Base-by-base conservation (phyloP, 2,888 invertebrate genomes). In the Lathronympha strigana region DNA sequence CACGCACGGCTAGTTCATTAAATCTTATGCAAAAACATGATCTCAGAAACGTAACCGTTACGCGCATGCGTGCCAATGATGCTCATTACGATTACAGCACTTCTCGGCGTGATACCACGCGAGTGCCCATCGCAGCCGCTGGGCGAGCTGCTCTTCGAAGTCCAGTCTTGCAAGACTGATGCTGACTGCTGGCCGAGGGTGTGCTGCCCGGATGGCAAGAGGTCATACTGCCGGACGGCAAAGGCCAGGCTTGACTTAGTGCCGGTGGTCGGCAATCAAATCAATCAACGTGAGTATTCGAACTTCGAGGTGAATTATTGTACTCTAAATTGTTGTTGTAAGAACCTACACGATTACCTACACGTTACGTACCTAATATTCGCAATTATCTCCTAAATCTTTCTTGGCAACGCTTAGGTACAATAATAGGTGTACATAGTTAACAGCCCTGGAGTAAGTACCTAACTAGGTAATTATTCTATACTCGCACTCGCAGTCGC, bases 131-230 rank as follows among this genome's bases (percentile, higher is more conserved):
- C 88, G 28, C 90, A 94, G 55, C 95, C 95, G 1, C 84, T 96
- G 17, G 95, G 95, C 0, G 96, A 96, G 84, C 86, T 95, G 11
- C 91, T 95, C 73, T 94, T 95, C 80, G 94, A 95, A 66, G 93
- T 96, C 15, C 94, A 95, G 79, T 93, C 94, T 64, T 96, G 96
- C 76, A 88, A 92, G 72, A 88, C 87, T 0, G 96, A 96, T 76
- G 84, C 92, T 15, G 95, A 96, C 75, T 96, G 96, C 82, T 94
- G 95, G 93, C 95, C 95, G 13, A 90, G 96, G 25, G 93, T 96
- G 64, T 96, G 96, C 81, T 96, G 96, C 72, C 95, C 95, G 0
- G 96, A 96, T 79, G 94, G 93, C 71, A 84, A 84, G 1, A 93
- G 93, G 57, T 94, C 94, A 71, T 96, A 95, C 80, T 96, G 96